Evolutionary conservation across 2,113 vertebrate species (phyloP), one percentile per base, ranked within the genome.

Genomic region (Sander lucioperca): DNA sequence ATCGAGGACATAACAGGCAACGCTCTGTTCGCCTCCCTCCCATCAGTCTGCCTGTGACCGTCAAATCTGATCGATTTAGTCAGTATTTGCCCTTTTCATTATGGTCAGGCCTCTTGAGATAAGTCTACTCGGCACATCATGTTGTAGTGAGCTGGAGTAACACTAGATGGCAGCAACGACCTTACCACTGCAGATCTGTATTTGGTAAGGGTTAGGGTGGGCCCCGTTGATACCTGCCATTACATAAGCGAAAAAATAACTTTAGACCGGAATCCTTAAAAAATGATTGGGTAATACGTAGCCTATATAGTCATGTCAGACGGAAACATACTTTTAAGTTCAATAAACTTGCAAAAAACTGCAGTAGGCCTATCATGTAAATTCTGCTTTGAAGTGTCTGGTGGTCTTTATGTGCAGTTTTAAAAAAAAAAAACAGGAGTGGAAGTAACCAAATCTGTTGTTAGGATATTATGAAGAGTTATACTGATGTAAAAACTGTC

Each of bases 81-180:
- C 59, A 59, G 47, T 39, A 74, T 76, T 85, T 77, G 65, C 33
- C 36, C 74, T 85, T 88, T 77, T 80, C 82, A 78, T 85, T 53
- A 66, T 64, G 71, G 69, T 12, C 75, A 78, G 69, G 53, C 39
- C 83, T 75, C 48, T n/a, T 4, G 36, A 69, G 59, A 8, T 3
- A 16, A 50, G 23, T 70, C 19, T 14, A 23, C 14, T n/a, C 16
- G 1, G 61, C 62, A 61, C 58, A 23, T 23, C 6, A 16, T 68
- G 73, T 4, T 82, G 87, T 39, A 72, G 70, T 87, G 51, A 61
- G 15, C 43, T 63, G 36, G 8, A 0, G 0, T 2, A 16, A 10
- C 93, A 79, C 84, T 80, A 91, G 92, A 59, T 84, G 89, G 89
- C 91, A 77, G 83, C 70, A 86, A 33, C 15, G 53, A 59, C 23